phyloP scores from a whole-genome alignment of 2,797 vertebrate species.

The Coccyzus lansbergi region DNA sequence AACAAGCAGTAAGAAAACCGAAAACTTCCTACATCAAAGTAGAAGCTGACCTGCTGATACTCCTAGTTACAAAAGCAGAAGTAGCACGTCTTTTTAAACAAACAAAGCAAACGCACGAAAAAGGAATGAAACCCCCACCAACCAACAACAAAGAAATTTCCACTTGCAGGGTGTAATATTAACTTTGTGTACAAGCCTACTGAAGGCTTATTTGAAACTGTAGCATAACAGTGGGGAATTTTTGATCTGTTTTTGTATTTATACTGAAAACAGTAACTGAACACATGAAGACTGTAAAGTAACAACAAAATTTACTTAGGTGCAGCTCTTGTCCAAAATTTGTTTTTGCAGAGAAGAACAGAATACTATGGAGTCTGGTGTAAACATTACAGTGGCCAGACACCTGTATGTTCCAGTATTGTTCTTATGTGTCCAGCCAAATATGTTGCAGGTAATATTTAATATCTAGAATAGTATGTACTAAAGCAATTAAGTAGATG shows the following conservation, averaged over 20 bases:
- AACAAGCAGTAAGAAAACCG: not conserved
- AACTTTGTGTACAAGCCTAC: not conserved
- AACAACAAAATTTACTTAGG: not conserved
- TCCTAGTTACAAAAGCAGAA: constrained; percentile 50
- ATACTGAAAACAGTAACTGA: not conserved
- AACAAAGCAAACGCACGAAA: not conserved
- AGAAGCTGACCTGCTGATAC: not conserved
- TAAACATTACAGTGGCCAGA: not conserved
- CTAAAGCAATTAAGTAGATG: not conserved
- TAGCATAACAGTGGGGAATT: not conserved
- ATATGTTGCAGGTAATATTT: not conserved
- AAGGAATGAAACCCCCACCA: not conserved
- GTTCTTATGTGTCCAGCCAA: not conserved
- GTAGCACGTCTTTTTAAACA: not conserved
- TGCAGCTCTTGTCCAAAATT: not conserved
- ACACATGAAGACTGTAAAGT: not conserved
- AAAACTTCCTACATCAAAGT: not conserved
- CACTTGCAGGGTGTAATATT: not conserved
- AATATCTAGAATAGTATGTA: not conserved
- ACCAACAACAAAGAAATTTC: not conserved
- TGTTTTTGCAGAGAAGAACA: not conserved
- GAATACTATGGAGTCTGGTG: not conserved
- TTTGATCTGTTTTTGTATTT: constrained; percentile 8
- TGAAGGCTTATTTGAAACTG: not conserved
- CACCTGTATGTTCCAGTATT: not conserved